Conservation (phyloP, 2,113 vertebrate species). For the Cranoglanis bouderius region DNA sequence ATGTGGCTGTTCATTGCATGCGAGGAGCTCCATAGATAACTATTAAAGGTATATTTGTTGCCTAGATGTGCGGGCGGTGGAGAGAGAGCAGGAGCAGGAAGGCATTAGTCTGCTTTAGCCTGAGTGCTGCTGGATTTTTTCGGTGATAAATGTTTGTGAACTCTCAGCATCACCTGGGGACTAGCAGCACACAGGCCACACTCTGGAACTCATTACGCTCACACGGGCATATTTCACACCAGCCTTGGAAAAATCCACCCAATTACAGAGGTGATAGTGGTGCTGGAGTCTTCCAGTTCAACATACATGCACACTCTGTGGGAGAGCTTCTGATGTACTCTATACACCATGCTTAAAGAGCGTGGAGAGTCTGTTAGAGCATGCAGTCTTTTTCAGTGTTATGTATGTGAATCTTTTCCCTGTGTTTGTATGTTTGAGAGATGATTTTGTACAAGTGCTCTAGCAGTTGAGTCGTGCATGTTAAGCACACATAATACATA, state of each 20-base stretch:
- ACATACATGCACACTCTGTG: conserved; percentile 52
- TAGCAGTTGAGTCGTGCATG: neutral
- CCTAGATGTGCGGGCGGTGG: conserved; percentile 73
- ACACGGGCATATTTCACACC: conserved; percentile 72
- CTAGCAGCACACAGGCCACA: conserved; percentile 69
- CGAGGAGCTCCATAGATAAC: conserved; percentile 87
- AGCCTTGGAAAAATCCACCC: conserved; percentile 70
- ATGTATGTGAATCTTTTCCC: neutral
- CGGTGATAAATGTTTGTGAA: conserved; percentile 82
- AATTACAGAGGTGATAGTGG: conserved; percentile 73
- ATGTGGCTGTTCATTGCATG: conserved; percentile 86
- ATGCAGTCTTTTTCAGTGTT: neutral
- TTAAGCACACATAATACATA: neutral
- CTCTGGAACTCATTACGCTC: conserved; percentile 81
- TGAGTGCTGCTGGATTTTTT: conserved; percentile 75
- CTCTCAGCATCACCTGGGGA: conserved; percentile 76
- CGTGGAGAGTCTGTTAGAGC: neutral
- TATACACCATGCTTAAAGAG: conserved; percentile 20
- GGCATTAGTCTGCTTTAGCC: conserved; percentile 84
- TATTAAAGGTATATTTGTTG: conserved; percentile 85
- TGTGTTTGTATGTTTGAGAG: neutral
- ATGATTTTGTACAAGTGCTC: neutral
- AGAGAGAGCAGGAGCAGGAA: conserved; percentile 74
- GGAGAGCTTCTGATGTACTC: conserved; percentile 32
- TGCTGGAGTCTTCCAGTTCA: conserved; percentile 57